These are phyloP conservation scores for Aphelenchoides fujianensis DNA, from an alignment of 1,140 invertebrate genomes.

Conservation along the genomic window DNA sequence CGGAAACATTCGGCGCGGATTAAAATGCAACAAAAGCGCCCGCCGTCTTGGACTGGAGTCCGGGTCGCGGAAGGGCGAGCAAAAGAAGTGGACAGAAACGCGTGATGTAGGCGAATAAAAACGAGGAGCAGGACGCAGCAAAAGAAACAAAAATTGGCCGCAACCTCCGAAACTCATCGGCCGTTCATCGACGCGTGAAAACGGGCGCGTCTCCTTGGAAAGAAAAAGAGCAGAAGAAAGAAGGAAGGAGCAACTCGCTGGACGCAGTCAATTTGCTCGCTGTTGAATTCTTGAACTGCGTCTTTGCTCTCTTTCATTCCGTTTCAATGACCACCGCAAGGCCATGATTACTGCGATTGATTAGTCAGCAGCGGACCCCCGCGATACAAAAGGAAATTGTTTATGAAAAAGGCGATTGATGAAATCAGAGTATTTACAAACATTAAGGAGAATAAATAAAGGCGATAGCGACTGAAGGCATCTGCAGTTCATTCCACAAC, in stretches of 20 bases:
- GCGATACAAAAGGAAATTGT: too few relatives aligned
- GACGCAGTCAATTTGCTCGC: too few relatives aligned
- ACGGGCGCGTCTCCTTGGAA: neutral
- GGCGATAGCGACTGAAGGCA: too few relatives aligned
- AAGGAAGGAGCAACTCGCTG: neutral
- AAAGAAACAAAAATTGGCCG: constrained; percentile 3
- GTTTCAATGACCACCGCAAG: neutral
- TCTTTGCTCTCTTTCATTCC: neutral
- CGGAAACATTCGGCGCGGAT: too few relatives aligned
- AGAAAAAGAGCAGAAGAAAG: neutral
- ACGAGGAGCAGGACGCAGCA: neutral
- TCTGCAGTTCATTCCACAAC: too few relatives aligned
- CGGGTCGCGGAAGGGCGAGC: neutral
- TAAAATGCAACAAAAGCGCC: too few relatives aligned
- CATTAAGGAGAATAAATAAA: neutral
- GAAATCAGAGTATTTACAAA: constrained; percentile 1
- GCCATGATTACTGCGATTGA: neutral
- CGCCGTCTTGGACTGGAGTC: too few relatives aligned
- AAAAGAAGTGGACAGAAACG: too few relatives aligned
- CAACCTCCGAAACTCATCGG: constrained; percentile 1
- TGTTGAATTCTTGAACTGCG: neutral
- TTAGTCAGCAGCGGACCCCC: too few relatives aligned
- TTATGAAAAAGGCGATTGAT: too few relatives aligned
- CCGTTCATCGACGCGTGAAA: constrained; percentile 4
- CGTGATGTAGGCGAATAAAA: too few relatives aligned